Base-by-base conservation (phyloP, 2,113 vertebrate genomes). In the Cariama cristata region DNA sequence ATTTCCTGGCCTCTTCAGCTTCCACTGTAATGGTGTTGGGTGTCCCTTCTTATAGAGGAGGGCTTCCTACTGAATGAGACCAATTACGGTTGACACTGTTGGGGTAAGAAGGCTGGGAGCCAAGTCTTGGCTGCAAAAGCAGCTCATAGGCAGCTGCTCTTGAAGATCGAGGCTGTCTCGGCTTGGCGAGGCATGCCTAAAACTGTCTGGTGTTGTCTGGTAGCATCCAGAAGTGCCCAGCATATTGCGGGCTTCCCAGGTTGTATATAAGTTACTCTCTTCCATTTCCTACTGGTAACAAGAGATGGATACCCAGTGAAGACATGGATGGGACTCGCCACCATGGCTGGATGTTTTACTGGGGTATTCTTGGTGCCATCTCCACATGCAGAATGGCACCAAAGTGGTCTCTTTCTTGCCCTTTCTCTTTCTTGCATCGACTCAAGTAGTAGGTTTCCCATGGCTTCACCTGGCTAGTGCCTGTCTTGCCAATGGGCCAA, bases 121-220 rank as follows among this genome's bases (percentile, higher is more conserved):
- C 0, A 1, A 66, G 27, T 53, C n/a, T 45, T 74, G 63, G 23
- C 67, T 79, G 38, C n/a, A 58, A 50, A 44, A 69, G 30, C 30
- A 83, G n/a, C 56, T 75, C 1, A 0, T 30, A 62, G 60, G 55
- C 49, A 68, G 76, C 21, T 45, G 21, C 26, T 79, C 4, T 58
- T 53, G 62, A 76, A 73, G 68, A 73, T 45, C 40, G 62, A 35
- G 53, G 49, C 23, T 66, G 38, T 55, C 47, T 79, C 8, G 3
- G 32, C 30, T 66, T 44, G 19, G 55, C 0, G 3, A 62, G 22
- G 30, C 22, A 23, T 14, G 4, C 1, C 0, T 49, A 56, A 80
- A 62, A 12, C 40, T 91, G 44, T 52, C 53, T 88, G 24, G 3
- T 56, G 7, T 12, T 52, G 40, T 13, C 50, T 69, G n/a, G 20